Evolutionary conservation across 2,888 invertebrate species (phyloP), one percentile per base, ranked within the genome.

Genomic region (Leucania comma): DNA sequence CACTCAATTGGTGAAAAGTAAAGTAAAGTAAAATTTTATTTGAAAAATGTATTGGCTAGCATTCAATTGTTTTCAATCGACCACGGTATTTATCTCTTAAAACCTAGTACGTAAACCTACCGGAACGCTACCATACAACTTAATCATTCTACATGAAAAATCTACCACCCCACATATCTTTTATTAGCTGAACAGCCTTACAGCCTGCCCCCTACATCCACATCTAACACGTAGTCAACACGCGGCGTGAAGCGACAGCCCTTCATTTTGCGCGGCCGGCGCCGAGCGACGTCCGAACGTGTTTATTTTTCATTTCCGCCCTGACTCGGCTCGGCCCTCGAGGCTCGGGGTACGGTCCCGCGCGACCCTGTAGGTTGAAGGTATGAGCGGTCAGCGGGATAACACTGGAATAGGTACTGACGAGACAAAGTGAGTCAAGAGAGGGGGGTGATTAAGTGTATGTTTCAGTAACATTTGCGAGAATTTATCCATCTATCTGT

Each of bases 241-340:
- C 59, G 56, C 46, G 68, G 59, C 78, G 77, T 81, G 80, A 76
- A 87, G 84, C 88, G 88, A 84, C 89, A 87, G 87, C 91, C 91
- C 91, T 92, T 91, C 92, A 92, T 92, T 91, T 91, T 91, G 91
- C 91, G 90, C 91, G 91, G 90, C 90, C 93, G 94, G 92, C 93
- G 93, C 92, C 93, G 89, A 81, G 91, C 90, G 89, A 91, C 91
- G 92, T 88, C 90, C 92, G 92, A 92, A 94, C 93, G 90, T 95
- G 95, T 96, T 96, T 96, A 96, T 96, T 95, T 96, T 96, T 96
- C 95, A 96, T 96, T 96, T 96, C 95, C 95, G 93, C 92, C 86
- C 87, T 87, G 89, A 88, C 91, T 57, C 90, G 88, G 89, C 89
- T 91, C 86, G 86, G 82, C 91, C 91, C 90, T 85, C 84, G 78